Conservation (phyloP, 2,888 invertebrate species). For the Zaprionus bogoriensis region DNA sequence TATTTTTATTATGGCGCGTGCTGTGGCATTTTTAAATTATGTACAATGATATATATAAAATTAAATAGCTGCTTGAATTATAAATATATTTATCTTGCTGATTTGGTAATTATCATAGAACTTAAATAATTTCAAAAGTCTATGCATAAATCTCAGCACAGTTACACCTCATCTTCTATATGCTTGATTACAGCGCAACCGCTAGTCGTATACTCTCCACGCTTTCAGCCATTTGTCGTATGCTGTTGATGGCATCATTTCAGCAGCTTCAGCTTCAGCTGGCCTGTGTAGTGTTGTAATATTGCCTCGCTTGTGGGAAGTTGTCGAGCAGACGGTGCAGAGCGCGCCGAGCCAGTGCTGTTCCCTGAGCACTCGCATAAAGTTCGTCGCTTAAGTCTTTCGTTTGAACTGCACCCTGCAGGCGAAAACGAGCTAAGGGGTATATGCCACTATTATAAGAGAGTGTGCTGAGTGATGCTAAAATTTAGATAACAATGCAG, state of each 20-base stretch:
- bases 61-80: no score
- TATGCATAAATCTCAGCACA: no score
- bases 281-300: slow-evolving; percentile 63
- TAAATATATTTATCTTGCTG: no score
- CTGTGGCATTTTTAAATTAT: no score
- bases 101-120: no score
- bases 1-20: no score
- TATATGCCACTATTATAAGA: no score
- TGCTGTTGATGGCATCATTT: slow-evolving; percentile 78
- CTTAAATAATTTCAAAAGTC: no score
- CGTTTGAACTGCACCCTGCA: slow-evolving; percentile 33
- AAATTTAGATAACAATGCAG: no score
- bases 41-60: no score
- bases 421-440: neutral
- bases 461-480: no score
- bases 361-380: slow-evolving; percentile 58
- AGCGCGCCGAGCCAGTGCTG: slow-evolving; percentile 35
- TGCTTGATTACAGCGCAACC: neutral
- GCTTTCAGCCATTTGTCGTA: slow-evolving; percentile 42
- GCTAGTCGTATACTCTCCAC: neutral
- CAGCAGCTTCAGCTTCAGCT: slow-evolving; percentile 69
- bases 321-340: slow-evolving; percentile 19
- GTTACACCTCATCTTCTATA: no score
- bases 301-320: slow-evolving; percentile 65
- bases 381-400: slow-evolving; percentile 72